Conservation (phyloP, 2,888 invertebrate species). For the Pecten maximus region DNA sequence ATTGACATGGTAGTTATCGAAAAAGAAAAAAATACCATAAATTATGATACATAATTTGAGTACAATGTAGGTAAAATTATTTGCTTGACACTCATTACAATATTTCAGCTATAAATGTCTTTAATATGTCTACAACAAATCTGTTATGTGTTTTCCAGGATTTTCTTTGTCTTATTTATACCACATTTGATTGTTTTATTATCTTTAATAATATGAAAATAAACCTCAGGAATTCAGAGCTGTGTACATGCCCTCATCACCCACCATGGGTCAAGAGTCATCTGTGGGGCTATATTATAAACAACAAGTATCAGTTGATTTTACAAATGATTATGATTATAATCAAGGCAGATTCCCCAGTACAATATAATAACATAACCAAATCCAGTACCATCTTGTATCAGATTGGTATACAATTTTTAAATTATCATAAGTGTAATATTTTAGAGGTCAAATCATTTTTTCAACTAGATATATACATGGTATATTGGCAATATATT, state of each 20-base stretch:
- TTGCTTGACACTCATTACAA: background rate
- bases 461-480: no score
- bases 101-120: background rate
- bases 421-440: no score
- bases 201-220: background rate
- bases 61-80: no score
- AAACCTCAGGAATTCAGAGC: background rate
- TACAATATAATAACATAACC: no score
- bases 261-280: no score
- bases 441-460: no score
- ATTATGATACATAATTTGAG: background rate
- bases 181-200: slow-evolving; percentile 22
- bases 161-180: background rate
- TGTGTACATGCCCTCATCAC: background rate
- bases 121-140: background rate
- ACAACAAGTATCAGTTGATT: background rate
- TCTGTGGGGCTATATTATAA: no score
- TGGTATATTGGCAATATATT: no score
- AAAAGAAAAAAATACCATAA: background rate
- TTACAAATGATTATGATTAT: no score
- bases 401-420: no score
- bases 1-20: background rate
- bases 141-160: background rate
- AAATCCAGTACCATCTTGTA: no score
- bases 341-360: no score